These are phyloP conservation scores for Platysternon megacephalum DNA, from an alignment of 2,113 vertebrate species.

Conservation along the genomic window DNA sequence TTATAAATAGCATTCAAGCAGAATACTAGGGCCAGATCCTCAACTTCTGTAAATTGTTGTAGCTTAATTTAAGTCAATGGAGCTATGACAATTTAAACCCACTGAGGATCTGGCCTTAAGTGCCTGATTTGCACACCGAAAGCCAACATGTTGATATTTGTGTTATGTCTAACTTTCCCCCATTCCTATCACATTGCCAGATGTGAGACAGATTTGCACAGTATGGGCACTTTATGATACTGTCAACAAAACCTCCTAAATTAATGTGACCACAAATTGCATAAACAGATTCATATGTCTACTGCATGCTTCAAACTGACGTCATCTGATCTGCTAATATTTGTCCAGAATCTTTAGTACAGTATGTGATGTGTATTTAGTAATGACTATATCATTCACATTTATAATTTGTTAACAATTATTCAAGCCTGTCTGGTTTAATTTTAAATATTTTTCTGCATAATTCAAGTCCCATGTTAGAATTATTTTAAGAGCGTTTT, in stretches of 20 bases:
- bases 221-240: neutral
- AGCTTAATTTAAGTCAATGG: neutral
- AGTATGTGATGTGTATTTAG: neutral
- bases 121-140: neutral
- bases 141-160: neutral
- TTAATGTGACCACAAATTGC: neutral
- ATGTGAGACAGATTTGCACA: neutral
- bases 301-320: neutral
- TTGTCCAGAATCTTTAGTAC: slow-evolving; percentile 15
- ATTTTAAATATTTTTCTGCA: neutral
- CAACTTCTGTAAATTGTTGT: neutral
- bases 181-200: neutral
- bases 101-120: neutral
- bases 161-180: neutral
- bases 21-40: neutral
- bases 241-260: slow-evolving; percentile 3
- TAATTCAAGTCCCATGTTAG: neutral
- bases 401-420: neutral
- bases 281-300: neutral
- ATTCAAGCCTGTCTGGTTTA: neutral
- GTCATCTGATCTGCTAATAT: neutral
- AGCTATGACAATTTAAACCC: neutral
- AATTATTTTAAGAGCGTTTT: neutral
- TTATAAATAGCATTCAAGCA: neutral
- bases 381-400: neutral